Evolutionary conservation across 2,888 invertebrate genomes (phyloP).

Genomic region (Ochlodes sylvanus): DNA sequence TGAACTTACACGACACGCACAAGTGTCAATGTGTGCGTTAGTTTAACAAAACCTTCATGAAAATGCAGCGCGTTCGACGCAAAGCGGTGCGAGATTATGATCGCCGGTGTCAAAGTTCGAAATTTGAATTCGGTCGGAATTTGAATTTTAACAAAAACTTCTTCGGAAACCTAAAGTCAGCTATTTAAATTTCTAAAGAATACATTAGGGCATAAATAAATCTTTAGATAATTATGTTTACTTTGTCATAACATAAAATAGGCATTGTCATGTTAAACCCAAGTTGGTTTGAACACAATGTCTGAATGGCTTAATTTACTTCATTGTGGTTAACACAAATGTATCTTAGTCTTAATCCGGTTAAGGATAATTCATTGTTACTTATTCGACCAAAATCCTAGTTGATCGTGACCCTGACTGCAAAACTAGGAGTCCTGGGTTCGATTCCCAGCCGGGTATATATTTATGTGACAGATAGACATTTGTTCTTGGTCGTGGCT

Average conservation of each 20-base stretch:
- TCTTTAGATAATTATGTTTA: conserved; percentile 6
- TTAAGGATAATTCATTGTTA: too few species aligned
- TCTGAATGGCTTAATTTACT: background rate
- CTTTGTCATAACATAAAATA: conserved; percentile 9
- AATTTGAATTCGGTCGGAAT: conserved; percentile 32
- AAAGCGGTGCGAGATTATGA: conserved; percentile 54
- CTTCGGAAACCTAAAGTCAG: background rate
- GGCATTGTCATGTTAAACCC: conserved; percentile 19
- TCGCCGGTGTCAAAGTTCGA: conserved; percentile 39
- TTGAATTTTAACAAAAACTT: conserved; percentile 29
- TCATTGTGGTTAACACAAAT: background rate
- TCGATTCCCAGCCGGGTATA: too few species aligned
- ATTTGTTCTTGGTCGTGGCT: too few species aligned
- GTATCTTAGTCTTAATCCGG: background rate
- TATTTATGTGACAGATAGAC: too few species aligned
- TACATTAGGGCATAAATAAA: conserved; percentile 20
- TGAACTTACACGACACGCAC: conserved; percentile 65
- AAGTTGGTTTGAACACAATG: background rate
- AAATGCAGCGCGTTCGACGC: conserved; percentile 67
- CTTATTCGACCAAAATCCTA: too few species aligned
- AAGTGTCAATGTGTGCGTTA: conserved; percentile 48
- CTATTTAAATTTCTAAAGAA: conserved; percentile 31
- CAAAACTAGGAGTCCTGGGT: too few species aligned
- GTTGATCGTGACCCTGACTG: too few species aligned
- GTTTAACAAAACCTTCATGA: conserved; percentile 68